Conservation (phyloP, 1,140 invertebrate species). For the Wasmannia auropunctata region DNA sequence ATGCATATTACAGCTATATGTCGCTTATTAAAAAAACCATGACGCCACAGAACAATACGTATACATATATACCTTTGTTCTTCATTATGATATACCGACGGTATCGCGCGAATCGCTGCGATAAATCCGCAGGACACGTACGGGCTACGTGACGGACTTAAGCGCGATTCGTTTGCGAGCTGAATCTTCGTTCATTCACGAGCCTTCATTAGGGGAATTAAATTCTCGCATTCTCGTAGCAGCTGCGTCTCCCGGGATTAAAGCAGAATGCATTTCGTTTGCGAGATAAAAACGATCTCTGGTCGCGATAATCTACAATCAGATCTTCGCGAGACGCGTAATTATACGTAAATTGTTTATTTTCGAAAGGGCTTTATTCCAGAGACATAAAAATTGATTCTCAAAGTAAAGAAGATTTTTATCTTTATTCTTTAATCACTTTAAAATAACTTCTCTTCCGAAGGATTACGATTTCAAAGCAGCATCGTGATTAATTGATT, state of each 20-base stretch:
- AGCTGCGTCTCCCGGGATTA: background rate
- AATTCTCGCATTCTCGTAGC: conserved; percentile 8
- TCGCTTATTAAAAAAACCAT: background rate
- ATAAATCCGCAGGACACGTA: conserved; percentile 62
- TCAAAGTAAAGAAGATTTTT: background rate
- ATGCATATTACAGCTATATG: background rate
- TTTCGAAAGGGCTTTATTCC: background rate
- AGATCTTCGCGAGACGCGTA: background rate
- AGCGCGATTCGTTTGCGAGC: background rate
- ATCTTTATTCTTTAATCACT: background rate
- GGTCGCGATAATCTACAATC: background rate
- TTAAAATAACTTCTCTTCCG: background rate
- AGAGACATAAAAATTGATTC: background rate
- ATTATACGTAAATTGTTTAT: background rate
- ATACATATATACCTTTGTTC: background rate
- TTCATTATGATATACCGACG: background rate
- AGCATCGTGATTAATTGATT: background rate
- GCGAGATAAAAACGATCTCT: background rate
- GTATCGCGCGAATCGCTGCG: conserved; percentile 1
- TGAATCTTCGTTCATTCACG: conserved; percentile 45
- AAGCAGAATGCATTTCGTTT: background rate
- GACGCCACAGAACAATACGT: background rate
- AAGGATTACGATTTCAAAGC: background rate
- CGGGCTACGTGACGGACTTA: conserved; percentile 60
- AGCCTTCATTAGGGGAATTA: conserved; percentile 27